These are phyloP conservation scores for Coregonus suidteri DNA, from an alignment of 2,797 vertebrate species.

Conservation along the genomic window DNA sequence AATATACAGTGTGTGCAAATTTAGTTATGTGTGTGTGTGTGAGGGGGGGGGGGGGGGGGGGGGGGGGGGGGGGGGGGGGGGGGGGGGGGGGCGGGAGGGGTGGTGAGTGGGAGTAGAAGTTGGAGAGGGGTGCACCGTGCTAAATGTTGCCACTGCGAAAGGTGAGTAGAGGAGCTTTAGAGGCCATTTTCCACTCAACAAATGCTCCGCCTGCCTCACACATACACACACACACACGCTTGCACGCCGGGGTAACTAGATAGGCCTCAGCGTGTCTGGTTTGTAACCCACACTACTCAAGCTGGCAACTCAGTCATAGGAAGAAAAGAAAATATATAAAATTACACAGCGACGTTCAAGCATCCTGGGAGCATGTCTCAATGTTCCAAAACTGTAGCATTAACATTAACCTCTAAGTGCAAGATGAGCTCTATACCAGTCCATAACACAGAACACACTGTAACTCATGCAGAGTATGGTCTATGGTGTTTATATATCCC, in stretches of 20 bases:
- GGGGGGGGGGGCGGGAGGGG: too few species aligned
- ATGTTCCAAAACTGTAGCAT: slow-evolving; percentile 52
- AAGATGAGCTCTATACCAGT: slow-evolving; percentile 13
- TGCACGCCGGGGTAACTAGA: slow-evolving; percentile 58
- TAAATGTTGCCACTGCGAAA: slow-evolving; percentile 83
- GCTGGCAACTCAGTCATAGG: slow-evolving; percentile 58
- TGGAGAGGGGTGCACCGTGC: slow-evolving; percentile 50
- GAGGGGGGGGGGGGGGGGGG: not conserved
- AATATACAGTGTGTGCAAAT: too few species aligned
- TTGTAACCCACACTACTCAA: slow-evolving; percentile 60
- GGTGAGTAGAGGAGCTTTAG: slow-evolving; percentile 78
- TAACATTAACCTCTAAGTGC: slow-evolving; percentile 41
- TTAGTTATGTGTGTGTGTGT: too few species aligned
- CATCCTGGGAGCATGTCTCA: slow-evolving; percentile 46
- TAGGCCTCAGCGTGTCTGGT: slow-evolving; percentile 49
- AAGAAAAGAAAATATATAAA: slow-evolving; percentile 48
- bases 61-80: too few species aligned
- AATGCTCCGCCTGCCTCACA: slow-evolving; percentile 35
- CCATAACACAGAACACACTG: slow-evolving; percentile 6
- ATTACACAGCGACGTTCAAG: slow-evolving; percentile 50
- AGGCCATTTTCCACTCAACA: slow-evolving; percentile 80
- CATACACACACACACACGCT: not conserved
- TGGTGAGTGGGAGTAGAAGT: not conserved
- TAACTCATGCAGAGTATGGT: not conserved
- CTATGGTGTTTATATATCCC: not conserved